Evolutionary conservation across 2,888 invertebrate species (phyloP).

Genomic region (Lordiphosa fenestrarum): DNA sequence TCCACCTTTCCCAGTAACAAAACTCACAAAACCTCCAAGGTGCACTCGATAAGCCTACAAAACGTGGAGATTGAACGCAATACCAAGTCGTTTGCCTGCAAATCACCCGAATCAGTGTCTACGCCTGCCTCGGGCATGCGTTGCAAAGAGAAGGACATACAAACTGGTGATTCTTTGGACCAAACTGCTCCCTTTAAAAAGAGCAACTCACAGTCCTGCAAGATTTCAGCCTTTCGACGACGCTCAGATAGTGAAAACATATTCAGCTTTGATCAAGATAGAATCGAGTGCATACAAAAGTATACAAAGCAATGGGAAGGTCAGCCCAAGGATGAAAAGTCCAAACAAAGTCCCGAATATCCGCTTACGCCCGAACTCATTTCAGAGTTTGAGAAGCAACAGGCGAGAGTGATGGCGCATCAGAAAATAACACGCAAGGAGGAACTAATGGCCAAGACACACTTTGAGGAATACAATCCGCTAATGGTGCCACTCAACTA

Average conservation of each 20-base stretch:
- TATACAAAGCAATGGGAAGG: conserved; percentile 78
- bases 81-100: conserved; percentile 77
- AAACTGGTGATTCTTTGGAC: conserved; percentile 77
- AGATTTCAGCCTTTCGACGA: conserved; percentile 82
- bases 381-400: conserved; percentile 84
- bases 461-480: conserved; percentile 88
- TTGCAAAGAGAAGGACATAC: conserved; percentile 77
- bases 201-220: conserved; percentile 75
- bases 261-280: conserved; percentile 88
- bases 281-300: conserved; percentile 86
- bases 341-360: conserved; percentile 82
- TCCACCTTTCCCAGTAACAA: conserved; percentile 84
- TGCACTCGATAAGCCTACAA: conserved; percentile 86
- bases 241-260: conserved; percentile 86
- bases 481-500: conserved; percentile 83
- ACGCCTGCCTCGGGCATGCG: conserved; percentile 67
- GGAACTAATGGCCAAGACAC: conserved; percentile 85
- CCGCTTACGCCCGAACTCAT: conserved; percentile 82
- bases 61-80: conserved; percentile 87
- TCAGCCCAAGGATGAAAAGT: conserved; percentile 81
- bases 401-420: conserved; percentile 73
- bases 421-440: conserved; percentile 83
- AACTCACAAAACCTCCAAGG: conserved; percentile 83
- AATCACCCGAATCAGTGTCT: conserved; percentile 76
- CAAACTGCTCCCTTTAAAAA: conserved; percentile 66